Base-by-base conservation (phyloP, 2,888 invertebrate genomes). In the Vanessa cardui region DNA sequence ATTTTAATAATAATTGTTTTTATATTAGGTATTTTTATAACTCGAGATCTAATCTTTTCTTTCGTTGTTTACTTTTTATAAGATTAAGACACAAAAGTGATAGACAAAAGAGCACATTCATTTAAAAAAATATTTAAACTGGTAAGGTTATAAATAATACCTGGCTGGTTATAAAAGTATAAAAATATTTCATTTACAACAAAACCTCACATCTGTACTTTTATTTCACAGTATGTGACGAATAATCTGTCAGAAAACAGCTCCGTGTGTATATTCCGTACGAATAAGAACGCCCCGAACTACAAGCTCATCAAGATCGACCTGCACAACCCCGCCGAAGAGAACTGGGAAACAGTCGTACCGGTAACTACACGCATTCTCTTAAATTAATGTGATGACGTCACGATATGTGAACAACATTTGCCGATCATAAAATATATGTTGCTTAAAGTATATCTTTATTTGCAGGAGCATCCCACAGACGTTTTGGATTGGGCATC, bases 241-340 rank as follows among this genome's bases (percentile, higher is more conserved):
- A 99, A 98, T 86, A 95, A 39, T 16, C 18, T 56, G 56, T 33
- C 33, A 39, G 56, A 56, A 3, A 56, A 96, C 72, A 98, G 96
- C 0, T 94, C 95, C 0, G 94, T 96, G 76, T 96, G 96, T 74
- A 95, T 97, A 80, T 97, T 99, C 87, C 95, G 96, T 58, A 99
- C 99, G 26, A 99, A 99, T 89, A 97, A 97, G 87, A 94, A 97
- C 86, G 97, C 99, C 1, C 97, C 98, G 7, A 98, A 98, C 88
- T 98, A 98, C 90, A 95, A 96, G 72, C 94, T 99, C 52, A 95
- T 99, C 80, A 94, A 94, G 75, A 97, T 99, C 74, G 96, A 98
- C 87, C 94, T 97, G 68, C 87, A 94, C 71, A 94, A 96, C 80
- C 95, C 95, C 9, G 91, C 89, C 0, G 94, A 96, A 86, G 95